A percentile compares a stretch with the other conserved stretches of the same genome.
Conservation (phyloP, 2,888 invertebrate species). For the Molorchus minor region DNA sequence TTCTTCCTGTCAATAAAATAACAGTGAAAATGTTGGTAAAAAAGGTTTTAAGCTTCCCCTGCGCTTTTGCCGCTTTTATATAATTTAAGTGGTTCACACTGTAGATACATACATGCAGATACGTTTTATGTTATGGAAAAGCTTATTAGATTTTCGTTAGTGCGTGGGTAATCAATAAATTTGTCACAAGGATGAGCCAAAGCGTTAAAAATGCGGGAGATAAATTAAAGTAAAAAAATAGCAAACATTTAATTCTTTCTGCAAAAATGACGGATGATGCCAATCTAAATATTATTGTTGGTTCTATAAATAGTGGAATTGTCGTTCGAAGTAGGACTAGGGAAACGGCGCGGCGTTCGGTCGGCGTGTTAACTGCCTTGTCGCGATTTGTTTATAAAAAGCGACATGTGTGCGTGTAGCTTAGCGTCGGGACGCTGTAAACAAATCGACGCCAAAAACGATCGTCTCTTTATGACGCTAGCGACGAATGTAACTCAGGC, state of each 20-base stretch:
- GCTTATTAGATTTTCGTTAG: neutral
- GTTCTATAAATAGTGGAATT: constrained; percentile 56
- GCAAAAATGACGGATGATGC: constrained; percentile 43
- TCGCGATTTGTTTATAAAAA: constrained; percentile 59
- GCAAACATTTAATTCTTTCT: constrained; percentile 41
- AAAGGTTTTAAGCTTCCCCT: too few relatives aligned
- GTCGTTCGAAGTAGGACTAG: constrained; percentile 52
- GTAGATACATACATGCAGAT: too few relatives aligned
- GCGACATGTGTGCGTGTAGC: constrained; percentile 59
- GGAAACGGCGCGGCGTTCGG: constrained; percentile 48
- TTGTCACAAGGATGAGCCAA: constrained; percentile 9
- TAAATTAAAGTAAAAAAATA: constrained; percentile 37
- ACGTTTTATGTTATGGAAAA: neutral
- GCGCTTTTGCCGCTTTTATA: too few relatives aligned
- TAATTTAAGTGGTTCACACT: too few relatives aligned
- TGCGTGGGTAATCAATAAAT: constrained; percentile 13
- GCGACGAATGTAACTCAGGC: constrained; percentile 55
- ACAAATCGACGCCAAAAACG: constrained; percentile 67
- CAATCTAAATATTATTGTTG: constrained; percentile 57
- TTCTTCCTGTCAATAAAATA: too few relatives aligned
- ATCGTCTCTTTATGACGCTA: constrained; percentile 62
- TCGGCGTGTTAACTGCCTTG: constrained; percentile 55
- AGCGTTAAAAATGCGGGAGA: constrained; percentile 36
- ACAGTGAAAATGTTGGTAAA: too few relatives aligned
- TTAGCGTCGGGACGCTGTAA: constrained; percentile 62